Base-by-base conservation (phyloP, 2,797 vertebrate genomes). In the Sebastes steindachneri region DNA sequence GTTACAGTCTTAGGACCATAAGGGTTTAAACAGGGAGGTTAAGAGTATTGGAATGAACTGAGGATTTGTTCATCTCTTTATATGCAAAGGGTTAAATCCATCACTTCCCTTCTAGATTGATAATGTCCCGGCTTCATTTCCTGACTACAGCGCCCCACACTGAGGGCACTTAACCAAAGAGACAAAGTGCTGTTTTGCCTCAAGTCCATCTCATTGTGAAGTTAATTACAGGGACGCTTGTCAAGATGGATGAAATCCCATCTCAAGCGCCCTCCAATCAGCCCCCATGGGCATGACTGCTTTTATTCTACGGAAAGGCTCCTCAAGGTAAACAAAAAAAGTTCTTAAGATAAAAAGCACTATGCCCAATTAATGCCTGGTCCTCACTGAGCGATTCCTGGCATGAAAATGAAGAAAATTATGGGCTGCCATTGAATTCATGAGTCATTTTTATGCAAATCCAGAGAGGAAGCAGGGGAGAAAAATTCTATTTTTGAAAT, bases 161-260 rank as follows among this genome's bases (percentile, higher is more conserved):
- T 28, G 25, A 60, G 2, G 41, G 17, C 60, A 64, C 60, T 81
- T 80, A 45, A 66, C 58, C 23, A 10, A 67, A 51, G 63, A 73
- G 68, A 79, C 68, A 81, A 63, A 79, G 51, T 7, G 15, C 55
- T 58, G 55, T 41, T 73, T 64, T 45, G 54, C 73, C 33, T 77
- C 58, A 28, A 69, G 71, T 79, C 79, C 65, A 77, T 81, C 33
- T 75, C 10, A 59, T 79, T 77, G 37, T 28, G 12, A 65, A 66
- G 68, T 85, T 82, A 88, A 89, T 85, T 90, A 82, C 69, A 74
- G 29, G 33, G 73, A 72, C 48, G 58, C 65, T 58, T 79, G 75
- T 69, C 45, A 59, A 69, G 68, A 77, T 67, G 37, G 55, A 59
- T 77, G 71, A 79, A 14, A 80, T 62, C 45, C 64, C 58, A 68